Percentiles rank a stretch among this genome's conserved stretches.
phyloP scores from a whole-genome alignment of 2,888 invertebrate species.

The Dasypogon diadema region DNA sequence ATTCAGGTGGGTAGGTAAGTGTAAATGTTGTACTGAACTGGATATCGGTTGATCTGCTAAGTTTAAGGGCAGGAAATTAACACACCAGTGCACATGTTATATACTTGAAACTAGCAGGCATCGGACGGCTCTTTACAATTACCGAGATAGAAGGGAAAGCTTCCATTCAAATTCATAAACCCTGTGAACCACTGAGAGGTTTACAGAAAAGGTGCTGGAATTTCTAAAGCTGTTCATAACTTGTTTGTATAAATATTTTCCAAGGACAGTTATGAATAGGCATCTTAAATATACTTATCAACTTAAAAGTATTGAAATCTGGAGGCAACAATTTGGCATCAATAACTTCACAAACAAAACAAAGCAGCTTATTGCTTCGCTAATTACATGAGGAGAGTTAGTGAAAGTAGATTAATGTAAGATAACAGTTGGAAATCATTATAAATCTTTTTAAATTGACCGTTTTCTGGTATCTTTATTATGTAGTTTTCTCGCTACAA shows the following conservation, averaged over 20 bases:
- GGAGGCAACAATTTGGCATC: no score
- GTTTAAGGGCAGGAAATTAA: conserved; percentile 2
- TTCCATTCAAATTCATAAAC: conserved; percentile 19
- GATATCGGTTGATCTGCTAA: conserved; percentile 8
- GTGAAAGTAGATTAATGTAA: no score
- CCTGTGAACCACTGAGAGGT: conserved; percentile 33
- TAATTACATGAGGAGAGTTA: no score
- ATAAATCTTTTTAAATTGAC: no score
- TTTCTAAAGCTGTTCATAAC: conserved; percentile 21
- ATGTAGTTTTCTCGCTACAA: no score
- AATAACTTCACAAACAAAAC: no score
- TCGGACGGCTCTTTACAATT: conserved; percentile 14
- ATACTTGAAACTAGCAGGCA: conserved; percentile 9
- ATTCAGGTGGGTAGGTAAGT: conserved; percentile 21
- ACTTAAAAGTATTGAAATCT: conserved; percentile 6
- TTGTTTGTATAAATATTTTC: conserved; percentile 33
- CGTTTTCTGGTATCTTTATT: no score
- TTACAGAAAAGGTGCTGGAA: conserved; percentile 11
- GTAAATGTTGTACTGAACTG: conserved; percentile 25
- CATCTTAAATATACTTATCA: conserved; percentile 23
- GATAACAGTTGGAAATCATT: no score
- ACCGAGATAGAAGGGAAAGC: conserved; percentile 1
- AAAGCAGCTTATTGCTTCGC: no score
- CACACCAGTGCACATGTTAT: conserved; percentile 34
- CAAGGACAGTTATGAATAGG: conserved; percentile 11